phyloP scores from a whole-genome alignment of 2,888 invertebrate species.

The Diaphora mendica region DNA sequence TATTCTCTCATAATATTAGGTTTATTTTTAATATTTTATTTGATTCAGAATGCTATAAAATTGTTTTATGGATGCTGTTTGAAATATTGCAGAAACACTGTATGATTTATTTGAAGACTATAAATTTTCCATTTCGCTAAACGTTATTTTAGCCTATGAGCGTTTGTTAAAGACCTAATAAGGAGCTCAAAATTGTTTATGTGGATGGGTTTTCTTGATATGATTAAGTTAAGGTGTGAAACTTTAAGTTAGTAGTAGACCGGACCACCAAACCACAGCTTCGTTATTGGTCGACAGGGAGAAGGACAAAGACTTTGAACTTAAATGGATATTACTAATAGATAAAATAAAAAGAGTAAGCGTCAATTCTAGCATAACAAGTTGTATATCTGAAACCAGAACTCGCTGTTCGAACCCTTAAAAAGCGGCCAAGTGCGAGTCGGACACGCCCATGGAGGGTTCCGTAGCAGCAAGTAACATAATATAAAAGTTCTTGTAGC shows the following conservation, averaged over 20 bases:
- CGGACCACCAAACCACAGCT: background rate
- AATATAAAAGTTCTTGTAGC: too few species aligned
- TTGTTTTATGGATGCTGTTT: conserved; percentile 13
- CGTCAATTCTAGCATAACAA: too few species aligned
- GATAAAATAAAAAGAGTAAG: too few species aligned
- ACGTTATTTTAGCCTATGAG: background rate
- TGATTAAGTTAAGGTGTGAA: background rate
- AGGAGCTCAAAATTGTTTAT: background rate
- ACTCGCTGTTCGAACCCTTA: too few species aligned
- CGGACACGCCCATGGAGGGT: too few species aligned
- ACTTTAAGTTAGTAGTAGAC: background rate
- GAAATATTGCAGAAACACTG: conserved; percentile 9
- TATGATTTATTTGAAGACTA: conserved; percentile 15
- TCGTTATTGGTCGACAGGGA: too few species aligned
- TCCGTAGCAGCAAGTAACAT: too few species aligned
- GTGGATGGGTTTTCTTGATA: background rate
- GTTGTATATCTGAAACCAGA: too few species aligned
- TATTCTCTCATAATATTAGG: conserved; percentile 55
- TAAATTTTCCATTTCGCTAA: background rate
- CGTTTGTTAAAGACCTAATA: background rate
- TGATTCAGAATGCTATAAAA: conserved; percentile 24
- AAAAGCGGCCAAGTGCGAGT: too few species aligned
- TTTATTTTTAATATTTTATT: conserved; percentile 47
- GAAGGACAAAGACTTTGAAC: too few species aligned
- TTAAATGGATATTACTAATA: too few species aligned